These are phyloP conservation scores for Andrena chrysosceles DNA, from an alignment of 2,888 invertebrate genomes.

Conservation along the genomic window DNA sequence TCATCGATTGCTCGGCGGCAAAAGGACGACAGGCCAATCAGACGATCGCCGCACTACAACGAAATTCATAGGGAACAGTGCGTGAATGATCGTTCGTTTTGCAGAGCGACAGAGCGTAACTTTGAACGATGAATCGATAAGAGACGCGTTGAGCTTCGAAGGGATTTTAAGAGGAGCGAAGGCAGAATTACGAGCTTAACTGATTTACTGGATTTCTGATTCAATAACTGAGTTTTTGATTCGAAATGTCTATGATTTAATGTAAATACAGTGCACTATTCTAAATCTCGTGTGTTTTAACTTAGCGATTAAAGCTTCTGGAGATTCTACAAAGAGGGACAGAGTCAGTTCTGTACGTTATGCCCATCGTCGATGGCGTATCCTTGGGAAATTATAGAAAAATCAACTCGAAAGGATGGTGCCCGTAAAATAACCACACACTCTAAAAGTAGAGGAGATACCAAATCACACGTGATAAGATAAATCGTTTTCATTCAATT, in stretches of 20 bases:
- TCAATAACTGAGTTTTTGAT: background rate
- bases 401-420: too few species aligned
- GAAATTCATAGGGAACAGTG: background rate
- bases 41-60: background rate
- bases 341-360: background rate
- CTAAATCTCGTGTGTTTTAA: background rate
- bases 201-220: too few species aligned
- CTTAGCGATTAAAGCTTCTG: background rate
- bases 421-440: too few species aligned
- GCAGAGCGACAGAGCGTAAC: background rate
- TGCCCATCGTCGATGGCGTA: too few species aligned
- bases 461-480: background rate
- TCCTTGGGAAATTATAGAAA: too few species aligned
- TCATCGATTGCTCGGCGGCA: background rate
- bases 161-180: too few species aligned
- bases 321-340: too few species aligned
- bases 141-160: background rate
- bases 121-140: conserved; percentile 2
- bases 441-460: background rate
- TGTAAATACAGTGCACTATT: background rate
- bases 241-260: background rate
- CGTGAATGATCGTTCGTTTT: background rate
- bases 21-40: conserved; percentile 2
- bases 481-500: conserved; percentile 3
- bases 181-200: background rate